These are phyloP conservation scores for Nicator chloris DNA, from an alignment of 2,113 vertebrate species.

Conservation along the genomic window DNA sequence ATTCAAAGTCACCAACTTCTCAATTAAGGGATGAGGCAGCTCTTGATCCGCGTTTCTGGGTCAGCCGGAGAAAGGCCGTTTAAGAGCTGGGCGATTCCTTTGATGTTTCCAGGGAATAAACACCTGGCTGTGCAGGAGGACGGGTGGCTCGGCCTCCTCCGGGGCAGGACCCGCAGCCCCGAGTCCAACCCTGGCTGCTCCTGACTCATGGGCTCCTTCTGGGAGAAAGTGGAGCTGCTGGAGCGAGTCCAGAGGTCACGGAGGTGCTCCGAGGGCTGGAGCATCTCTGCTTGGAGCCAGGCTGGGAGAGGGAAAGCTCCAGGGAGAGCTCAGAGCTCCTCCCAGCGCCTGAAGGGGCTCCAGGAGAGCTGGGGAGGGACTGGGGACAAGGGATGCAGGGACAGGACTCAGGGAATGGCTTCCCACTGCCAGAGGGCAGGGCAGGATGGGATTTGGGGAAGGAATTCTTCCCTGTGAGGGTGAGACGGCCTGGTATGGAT, in stretches of 20 bases:
- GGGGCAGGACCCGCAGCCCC: neutral
- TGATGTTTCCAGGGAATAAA: neutral
- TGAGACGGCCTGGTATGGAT: neutral
- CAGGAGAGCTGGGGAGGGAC: neutral
- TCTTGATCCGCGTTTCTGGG: constrained; percentile 47
- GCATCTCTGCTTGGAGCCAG: neutral
- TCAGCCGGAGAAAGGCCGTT: constrained; percentile 38
- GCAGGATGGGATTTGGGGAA: too few relatives aligned
- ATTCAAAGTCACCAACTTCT: constrained; percentile 46
- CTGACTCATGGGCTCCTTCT: rapidly evolving
- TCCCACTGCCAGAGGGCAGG: neutral
- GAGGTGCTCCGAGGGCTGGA: neutral
- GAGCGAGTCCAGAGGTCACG: neutral
- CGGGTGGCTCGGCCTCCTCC: neutral
- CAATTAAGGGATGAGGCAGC: constrained; percentile 58
- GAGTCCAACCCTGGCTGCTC: neutral
- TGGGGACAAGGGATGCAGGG: neutral
- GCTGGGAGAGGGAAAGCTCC: neutral
- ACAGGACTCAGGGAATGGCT: neutral
- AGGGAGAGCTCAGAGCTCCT: neutral
- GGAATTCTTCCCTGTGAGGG: neutral
- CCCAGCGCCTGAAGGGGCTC: rapidly evolving
- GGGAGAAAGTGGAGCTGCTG: neutral
- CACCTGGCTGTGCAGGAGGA: neutral
- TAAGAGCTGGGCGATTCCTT: neutral